Evolutionary conservation across 2,888 invertebrate species (phyloP), one percentile per base, ranked within the genome.

Genomic region (Sesia apiformis): DNA sequence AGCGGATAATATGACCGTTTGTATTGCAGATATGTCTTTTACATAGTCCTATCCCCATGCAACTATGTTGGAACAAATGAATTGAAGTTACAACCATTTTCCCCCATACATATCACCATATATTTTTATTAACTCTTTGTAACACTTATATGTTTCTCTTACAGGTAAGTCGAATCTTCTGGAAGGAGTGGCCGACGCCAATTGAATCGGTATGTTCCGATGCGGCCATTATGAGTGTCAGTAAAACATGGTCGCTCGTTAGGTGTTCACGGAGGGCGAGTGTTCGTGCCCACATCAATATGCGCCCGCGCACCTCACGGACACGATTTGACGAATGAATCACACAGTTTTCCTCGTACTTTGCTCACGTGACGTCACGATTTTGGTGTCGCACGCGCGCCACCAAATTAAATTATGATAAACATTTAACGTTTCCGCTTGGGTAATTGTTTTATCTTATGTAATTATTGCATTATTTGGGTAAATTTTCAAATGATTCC

Each of bases 291-390:
- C 67, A 63, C 79, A 86, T 87, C 78, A 80, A 73, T 82, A 87
- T 86, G 86, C 84, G 84, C 84, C 78, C 81, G 86, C 78, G 83
- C 83, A 78, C 74, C 76, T 74, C 78, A 69, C 73, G 69, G 72
- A 73, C 82, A 78, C 76, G 81, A 74, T 79, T 81, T 79, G 80
- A 83, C 79, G 80, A 76, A 76, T 86, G 83, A 85, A 78, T 86
- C 86, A 86, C 78, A 74, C 74, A 65, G 72, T 81, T 79, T 78
- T 72, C 70, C 77, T 57, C 57, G 60, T 57, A 23, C 55, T 62
- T 60, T 60, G 72, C 66, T 64, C 69, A 81, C 84, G 86, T 87
- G 88, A 87, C 85, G 84, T 85, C 88, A 88, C 87, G 88, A 86
- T 69, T 74, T 65, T 58, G 63, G 63, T 78, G 84, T 82, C 81